Conservation (phyloP, 1,140 invertebrate genomes). For the Zaprionus vittiger region DNA sequence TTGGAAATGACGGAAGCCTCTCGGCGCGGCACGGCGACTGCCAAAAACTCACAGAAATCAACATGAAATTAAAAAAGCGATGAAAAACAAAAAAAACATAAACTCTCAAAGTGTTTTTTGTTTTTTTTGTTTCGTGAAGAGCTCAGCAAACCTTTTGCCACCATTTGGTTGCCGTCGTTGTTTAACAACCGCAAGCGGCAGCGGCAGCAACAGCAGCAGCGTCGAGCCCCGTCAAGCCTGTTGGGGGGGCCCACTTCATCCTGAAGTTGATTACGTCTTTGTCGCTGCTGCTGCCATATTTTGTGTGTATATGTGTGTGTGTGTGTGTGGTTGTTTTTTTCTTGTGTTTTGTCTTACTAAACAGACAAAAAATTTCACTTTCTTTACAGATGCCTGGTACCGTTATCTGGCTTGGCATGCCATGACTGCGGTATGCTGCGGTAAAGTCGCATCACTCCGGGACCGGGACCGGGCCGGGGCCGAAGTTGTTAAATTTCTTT, state of each 20-base stretch:
- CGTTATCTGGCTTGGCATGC: conserved; percentile 47
- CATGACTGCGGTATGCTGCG: conserved; percentile 5
- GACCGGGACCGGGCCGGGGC: background rate
- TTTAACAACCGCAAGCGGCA: conserved; percentile 37
- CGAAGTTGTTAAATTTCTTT: conserved; percentile 67
- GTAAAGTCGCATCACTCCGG: conserved; percentile 40
- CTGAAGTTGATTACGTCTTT: conserved; percentile 80
- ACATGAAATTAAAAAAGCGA: conserved; percentile 21
- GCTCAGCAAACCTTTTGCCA: conserved; percentile 55
- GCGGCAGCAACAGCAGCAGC: background rate
- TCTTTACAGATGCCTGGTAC: conserved; percentile 65
- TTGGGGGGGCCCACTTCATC: conserved; percentile 68
- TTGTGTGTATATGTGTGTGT: conserved; percentile 26
- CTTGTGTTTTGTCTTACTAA: conserved; percentile 27
- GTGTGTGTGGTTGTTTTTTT: conserved; percentile 28
- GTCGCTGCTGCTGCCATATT: conserved; percentile 49
- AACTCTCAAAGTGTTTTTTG: conserved; percentile 23
- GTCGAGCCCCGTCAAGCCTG: conserved; percentile 68
- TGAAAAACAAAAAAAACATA: conserved; percentile 28
- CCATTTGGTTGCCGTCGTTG: conserved; percentile 54
- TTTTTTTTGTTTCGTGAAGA: conserved; percentile 51
- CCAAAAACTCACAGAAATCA: conserved; percentile 27
- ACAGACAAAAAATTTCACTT: conserved; percentile 68
- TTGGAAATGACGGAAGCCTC: conserved; percentile 47
- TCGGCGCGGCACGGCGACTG: conserved; percentile 10